Evolutionary conservation across 2,113 vertebrate species (phyloP).

Genomic region (Oreocharis arfaki): DNA sequence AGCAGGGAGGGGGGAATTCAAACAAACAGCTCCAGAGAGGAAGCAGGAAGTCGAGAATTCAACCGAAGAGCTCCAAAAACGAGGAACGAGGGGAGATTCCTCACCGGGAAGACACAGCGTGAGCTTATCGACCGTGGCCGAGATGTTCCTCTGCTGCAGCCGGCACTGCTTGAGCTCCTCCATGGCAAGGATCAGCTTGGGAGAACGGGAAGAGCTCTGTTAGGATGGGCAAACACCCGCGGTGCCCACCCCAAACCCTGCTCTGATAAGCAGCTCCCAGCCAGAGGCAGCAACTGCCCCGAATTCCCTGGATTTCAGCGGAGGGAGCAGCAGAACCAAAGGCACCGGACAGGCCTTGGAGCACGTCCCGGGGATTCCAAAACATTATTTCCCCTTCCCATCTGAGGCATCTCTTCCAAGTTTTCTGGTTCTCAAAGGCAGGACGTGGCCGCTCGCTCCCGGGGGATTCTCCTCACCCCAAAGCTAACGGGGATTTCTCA

Average conservation of each 20-base stretch:
- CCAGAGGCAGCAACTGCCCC: neutral
- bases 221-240: neutral
- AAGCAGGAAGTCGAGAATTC: neutral
- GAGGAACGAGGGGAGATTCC: neutral
- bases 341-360: neutral
- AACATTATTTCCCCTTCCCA: neutral
- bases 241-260: neutral
- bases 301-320: neutral
- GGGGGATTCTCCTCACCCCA: neutral
- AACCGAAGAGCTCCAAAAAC: neutral
- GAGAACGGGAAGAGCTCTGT: neutral
- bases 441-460: neutral
- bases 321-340: neutral
- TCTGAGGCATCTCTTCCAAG: neutral
- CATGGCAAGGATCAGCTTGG: slow-evolving; percentile 84
- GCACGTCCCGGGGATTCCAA: neutral
- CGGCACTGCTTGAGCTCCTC: slow-evolving; percentile 91
- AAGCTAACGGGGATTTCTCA: neutral
- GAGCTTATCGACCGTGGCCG: slow-evolving; percentile 91
- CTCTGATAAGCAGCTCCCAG: neutral
- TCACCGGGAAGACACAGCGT: slow-evolving; percentile 91
- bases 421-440: neutral
- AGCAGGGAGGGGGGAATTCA: neutral
- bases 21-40: neutral
- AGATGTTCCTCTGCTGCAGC: slow-evolving; percentile 94